Conservation (phyloP, 2,888 invertebrate genomes). For the Euplagia quadripunctaria region DNA sequence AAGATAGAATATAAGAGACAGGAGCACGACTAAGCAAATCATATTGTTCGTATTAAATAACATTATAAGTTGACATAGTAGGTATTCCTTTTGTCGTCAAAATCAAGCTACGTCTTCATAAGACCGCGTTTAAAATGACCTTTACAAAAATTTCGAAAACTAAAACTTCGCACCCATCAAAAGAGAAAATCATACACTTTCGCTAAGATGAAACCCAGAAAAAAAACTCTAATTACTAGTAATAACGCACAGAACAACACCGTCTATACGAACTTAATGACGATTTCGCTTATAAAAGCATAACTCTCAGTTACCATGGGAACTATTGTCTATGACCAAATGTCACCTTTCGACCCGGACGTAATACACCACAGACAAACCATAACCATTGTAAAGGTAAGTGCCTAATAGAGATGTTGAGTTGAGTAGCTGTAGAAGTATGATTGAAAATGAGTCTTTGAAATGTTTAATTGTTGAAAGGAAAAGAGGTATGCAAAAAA, state of each 20-base stretch:
- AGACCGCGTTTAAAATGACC: neutral
- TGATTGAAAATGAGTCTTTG: neutral
- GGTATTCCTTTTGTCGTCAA: too few relatives aligned
- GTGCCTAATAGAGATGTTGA: neutral
- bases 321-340: constrained; percentile 28
- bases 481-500: neutral
- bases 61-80: neutral
- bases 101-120: neutral
- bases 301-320: constrained; percentile 20
- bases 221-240: constrained; percentile 20
- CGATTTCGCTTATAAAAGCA: constrained; percentile 15
- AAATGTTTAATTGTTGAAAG: neutral
- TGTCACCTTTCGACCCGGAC: constrained; percentile 53
- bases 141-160: neutral
- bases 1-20: neutral
- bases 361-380: constrained; percentile 33
- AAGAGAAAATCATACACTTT: constrained; percentile 22
- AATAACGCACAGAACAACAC: constrained; percentile 12
- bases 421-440: neutral
- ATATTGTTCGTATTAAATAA: neutral
- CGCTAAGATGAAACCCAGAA: constrained; percentile 10
- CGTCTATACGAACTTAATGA: constrained; percentile 10
- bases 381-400: constrained; percentile 12
- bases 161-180: constrained; percentile 3
- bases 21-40: neutral